Evolutionary conservation across 2,797 vertebrate species (phyloP).

Genomic region (Poecilia gillii): DNA sequence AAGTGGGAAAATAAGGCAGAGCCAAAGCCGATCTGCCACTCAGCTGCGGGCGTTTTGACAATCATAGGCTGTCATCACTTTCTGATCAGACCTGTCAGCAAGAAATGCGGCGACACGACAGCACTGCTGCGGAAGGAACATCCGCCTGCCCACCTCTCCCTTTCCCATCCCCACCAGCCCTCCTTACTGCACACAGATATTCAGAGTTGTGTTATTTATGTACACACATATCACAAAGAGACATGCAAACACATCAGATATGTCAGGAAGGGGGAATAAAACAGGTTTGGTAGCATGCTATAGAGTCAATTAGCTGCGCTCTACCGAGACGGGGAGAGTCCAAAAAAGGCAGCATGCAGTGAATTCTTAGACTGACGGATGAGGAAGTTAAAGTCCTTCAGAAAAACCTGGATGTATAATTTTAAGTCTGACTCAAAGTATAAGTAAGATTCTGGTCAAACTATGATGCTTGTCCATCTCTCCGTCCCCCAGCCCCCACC

Average conservation of each 20-base stretch:
- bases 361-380: slow-evolving; percentile 28
- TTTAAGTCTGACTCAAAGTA: slow-evolving; percentile 9
- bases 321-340: slow-evolving; percentile 36
- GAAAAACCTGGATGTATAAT: slow-evolving; percentile 8
- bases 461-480: too few species aligned
- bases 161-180: slow-evolving; percentile 26
- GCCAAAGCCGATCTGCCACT: slow-evolving; percentile 81
- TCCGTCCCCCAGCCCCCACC: background rate
- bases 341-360: slow-evolving; percentile 4
- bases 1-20: slow-evolving; percentile 73
- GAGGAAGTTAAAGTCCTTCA: slow-evolving; percentile 35
- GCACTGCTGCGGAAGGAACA: slow-evolving; percentile 74
- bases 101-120: slow-evolving; percentile 78
- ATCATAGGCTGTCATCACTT: slow-evolving; percentile 86
- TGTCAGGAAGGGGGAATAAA: slow-evolving; percentile 79
- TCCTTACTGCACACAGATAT: slow-evolving; percentile 57
- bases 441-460: background rate
- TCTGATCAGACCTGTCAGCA: slow-evolving; percentile 85
- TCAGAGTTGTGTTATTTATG: slow-evolving; percentile 82
- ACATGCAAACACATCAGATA: slow-evolving; percentile 81
- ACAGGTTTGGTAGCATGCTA: slow-evolving; percentile 47
- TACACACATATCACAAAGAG: slow-evolving; percentile 68
- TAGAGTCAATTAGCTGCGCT: slow-evolving; percentile 51
- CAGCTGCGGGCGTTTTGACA: slow-evolving; percentile 84
- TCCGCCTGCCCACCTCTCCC: slow-evolving; percentile 55